A percentile compares a stretch with the other conserved stretches of the same genome.
Evolutionary conservation across 2,888 invertebrate genomes (phyloP).

Genomic region (Ptychoptera contaminata): DNA sequence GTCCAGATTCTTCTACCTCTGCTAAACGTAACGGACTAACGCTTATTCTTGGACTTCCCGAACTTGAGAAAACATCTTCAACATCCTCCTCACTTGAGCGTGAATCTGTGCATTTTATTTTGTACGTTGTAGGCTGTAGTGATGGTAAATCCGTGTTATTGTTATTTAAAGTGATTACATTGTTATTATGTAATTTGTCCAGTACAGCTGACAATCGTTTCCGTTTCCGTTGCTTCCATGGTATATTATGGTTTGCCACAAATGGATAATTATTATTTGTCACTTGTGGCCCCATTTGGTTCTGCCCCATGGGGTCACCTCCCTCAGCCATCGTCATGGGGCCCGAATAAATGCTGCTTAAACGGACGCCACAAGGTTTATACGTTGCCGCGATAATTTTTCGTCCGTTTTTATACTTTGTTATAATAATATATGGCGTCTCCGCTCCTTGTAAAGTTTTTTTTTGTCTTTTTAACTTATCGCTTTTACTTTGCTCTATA

Average conservation of each 20-base stretch:
- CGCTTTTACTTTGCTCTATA: too few species aligned
- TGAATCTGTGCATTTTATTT: constrained; percentile 7
- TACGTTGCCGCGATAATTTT: too few species aligned
- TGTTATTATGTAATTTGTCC: constrained; percentile 49
- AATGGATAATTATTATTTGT: constrained; percentile 43
- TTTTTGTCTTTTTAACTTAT: too few species aligned
- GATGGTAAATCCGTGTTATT: constrained; percentile 11
- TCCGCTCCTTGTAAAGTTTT: too few species aligned
- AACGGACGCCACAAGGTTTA: too few species aligned
- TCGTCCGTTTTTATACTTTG: too few species aligned
- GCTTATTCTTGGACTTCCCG: constrained; percentile 24
- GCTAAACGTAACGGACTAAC: constrained; percentile 22
- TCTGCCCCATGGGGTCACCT: constrained; percentile 42
- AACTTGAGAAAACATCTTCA: constrained; percentile 13
- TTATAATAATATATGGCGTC: too few species aligned
- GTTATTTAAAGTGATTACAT: constrained; percentile 28
- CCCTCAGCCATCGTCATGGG: constrained; percentile 63
- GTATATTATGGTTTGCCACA: constrained; percentile 44
- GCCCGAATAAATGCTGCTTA: constrained; percentile 14
- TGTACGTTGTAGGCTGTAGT: constrained; percentile 4
- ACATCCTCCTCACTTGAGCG: constrained; percentile 15
- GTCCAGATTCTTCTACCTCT: constrained; percentile 21
- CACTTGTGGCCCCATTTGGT: constrained; percentile 23
- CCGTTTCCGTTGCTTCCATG: constrained; percentile 54
- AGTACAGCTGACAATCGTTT: constrained; percentile 66